These are phyloP conservation scores for Eulemur albifrons DNA, from an alignment of 2,797 vertebrate species.

Conservation along the genomic window DNA sequence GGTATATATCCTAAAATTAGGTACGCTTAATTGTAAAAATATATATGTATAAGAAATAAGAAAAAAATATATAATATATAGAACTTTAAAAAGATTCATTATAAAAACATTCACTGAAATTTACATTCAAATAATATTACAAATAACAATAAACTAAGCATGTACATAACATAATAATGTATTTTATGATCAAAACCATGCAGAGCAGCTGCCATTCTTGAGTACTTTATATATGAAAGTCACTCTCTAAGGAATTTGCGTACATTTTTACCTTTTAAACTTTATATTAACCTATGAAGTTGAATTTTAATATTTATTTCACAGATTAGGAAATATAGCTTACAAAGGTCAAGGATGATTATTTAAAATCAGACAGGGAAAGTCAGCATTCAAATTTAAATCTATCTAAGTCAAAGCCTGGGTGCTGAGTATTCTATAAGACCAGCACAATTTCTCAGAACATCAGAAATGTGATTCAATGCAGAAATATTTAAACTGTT, in stretches of 20 bases:
- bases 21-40: not conserved
- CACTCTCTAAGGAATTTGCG: not conserved
- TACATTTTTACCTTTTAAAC: conserved; percentile 18
- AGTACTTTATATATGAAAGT: not conserved
- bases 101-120: not conserved
- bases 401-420: not conserved
- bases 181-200: not conserved
- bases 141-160: not conserved
- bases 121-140: not conserved
- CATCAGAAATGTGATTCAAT: not conserved
- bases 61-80: not conserved
- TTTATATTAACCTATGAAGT: not conserved
- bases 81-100: not conserved
- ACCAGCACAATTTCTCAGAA: not conserved
- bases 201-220: not conserved
- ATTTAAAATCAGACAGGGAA: not conserved
- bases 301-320: not conserved
- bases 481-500: not conserved
- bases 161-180: not conserved
- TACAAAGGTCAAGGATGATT: not conserved
- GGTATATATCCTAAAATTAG: not conserved
- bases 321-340: not conserved
- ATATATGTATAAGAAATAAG: not conserved
- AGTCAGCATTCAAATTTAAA: not conserved
- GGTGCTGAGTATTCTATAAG: not conserved